These are phyloP conservation scores for Riparia riparia DNA, from an alignment of 2,113 vertebrate genomes.

Conservation along the genomic window DNA sequence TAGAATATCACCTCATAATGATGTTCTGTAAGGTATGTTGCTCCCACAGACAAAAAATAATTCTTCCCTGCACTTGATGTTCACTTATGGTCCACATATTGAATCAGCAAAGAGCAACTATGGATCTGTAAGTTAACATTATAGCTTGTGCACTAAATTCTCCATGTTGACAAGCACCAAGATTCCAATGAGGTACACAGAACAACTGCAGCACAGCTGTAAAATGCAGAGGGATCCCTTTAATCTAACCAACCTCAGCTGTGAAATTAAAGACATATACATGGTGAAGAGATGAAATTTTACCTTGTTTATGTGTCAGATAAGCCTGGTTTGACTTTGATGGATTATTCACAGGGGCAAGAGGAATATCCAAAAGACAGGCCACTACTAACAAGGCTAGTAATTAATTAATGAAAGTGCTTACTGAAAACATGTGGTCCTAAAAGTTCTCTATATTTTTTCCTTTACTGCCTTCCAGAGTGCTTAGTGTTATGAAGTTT, in stretches of 20 bases:
- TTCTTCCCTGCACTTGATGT: neutral
- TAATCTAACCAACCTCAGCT: neutral
- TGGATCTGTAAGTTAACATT: neutral
- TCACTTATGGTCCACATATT: neutral
- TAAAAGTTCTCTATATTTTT: neutral
- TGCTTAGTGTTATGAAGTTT: neutral
- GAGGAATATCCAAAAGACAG: neutral
- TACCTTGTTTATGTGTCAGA: neutral
- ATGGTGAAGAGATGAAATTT: neutral
- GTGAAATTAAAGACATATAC: neutral
- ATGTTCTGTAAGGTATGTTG: neutral
- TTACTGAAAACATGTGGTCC: neutral
- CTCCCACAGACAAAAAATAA: neutral
- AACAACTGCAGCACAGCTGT: neutral
- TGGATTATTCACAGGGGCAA: fast-evolving
- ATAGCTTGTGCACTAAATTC: neutral
- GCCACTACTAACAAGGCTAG: neutral
- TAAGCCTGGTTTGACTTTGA: neutral
- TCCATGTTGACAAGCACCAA: neutral
- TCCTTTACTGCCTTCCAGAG: neutral
- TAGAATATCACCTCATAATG: neutral
- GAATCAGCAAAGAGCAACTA: neutral
- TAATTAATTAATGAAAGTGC: neutral
- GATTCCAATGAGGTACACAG: neutral
- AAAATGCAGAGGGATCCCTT: neutral